Evolutionary conservation across 2,113 vertebrate genomes (phyloP).

Genomic region (Pomatostomus ruficeps): DNA sequence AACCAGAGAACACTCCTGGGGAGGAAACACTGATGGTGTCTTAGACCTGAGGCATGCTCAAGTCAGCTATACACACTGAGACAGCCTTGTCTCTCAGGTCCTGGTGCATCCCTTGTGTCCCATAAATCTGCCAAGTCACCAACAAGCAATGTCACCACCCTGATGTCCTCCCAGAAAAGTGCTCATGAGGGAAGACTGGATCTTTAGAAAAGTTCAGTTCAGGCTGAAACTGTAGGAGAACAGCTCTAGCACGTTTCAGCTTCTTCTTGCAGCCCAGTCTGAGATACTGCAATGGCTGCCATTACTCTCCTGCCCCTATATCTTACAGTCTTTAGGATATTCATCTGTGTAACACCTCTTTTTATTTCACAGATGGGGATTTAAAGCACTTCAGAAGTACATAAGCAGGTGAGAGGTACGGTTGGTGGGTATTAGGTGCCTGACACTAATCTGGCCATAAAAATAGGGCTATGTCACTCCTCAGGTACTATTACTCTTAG

Average conservation of each 20-base stretch:
- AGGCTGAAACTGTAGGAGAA: background rate
- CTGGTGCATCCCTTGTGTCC: background rate
- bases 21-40: background rate
- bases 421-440: background rate
- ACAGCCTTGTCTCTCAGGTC: background rate
- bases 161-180: background rate
- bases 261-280: background rate
- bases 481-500: background rate
- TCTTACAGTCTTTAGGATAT: background rate
- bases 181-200: background rate
- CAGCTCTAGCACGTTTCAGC: background rate
- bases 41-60: background rate
- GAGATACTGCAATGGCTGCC: background rate
- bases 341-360: background rate
- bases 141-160: background rate
- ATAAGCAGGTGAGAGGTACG: background rate
- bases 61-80: background rate
- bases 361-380: background rate
- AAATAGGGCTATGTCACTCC: background rate
- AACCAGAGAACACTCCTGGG: background rate
- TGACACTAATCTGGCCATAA: background rate
- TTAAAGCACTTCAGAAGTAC: background rate
- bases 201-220: background rate
- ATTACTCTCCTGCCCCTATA: background rate
- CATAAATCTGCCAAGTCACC: background rate